Evolutionary conservation across 2,797 vertebrate species (phyloP).

Genomic region (Pipistrellus pygmaeus): DNA sequence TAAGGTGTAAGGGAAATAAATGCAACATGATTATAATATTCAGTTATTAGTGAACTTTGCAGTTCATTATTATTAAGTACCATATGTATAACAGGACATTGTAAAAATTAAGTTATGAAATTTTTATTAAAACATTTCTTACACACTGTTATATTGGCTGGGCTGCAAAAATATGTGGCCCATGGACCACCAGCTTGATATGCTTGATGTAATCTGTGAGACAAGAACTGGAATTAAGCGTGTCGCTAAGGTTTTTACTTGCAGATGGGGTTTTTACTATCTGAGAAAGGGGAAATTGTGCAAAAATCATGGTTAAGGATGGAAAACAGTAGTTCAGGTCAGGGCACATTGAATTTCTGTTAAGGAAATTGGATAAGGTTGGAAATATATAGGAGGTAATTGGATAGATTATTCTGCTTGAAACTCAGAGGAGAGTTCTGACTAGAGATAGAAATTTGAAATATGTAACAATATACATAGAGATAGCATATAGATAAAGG

Average conservation of each 20-base stretch:
- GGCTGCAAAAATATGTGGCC: no score
- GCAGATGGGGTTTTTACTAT: not conserved
- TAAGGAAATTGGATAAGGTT: slow-evolving; percentile 4
- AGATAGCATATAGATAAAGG: not conserved
- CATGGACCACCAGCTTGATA: no score
- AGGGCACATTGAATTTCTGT: not conserved
- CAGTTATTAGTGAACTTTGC: no score
- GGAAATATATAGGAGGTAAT: not conserved
- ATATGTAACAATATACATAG: not conserved
- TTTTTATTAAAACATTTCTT: no score
- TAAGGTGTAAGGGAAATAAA: no score
- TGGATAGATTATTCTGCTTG: not conserved
- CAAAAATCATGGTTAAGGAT: not conserved
- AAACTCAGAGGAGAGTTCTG: not conserved
- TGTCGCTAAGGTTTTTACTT: not conserved
- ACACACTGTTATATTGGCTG: no score
- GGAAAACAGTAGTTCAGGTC: not conserved
- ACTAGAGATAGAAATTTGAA: not conserved
- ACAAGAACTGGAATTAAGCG: not conserved
- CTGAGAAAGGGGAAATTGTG: not conserved
- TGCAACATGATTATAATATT: no score
- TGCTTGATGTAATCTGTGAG: not conserved
- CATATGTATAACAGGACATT: no score
- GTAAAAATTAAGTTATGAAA: no score
- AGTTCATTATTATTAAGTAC: no score